Conservation (phyloP, 2,888 invertebrate genomes). For the Catocala fraxini region DNA sequence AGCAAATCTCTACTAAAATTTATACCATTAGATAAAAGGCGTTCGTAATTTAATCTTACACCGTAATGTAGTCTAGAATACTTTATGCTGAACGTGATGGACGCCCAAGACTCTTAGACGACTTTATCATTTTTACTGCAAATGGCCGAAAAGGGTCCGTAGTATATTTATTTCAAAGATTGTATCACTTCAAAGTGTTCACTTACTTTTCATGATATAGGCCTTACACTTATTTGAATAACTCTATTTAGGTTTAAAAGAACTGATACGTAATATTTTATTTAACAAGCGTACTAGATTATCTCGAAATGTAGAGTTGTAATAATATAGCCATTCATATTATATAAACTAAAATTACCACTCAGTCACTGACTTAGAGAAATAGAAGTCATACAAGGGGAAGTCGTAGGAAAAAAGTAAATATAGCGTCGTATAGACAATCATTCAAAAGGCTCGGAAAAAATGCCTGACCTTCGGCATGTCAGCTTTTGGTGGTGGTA, state of each 20-base stretch:
- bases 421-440: too few relatives aligned
- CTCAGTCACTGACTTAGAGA: too few relatives aligned
- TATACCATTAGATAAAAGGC: conserved; percentile 5
- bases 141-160: conserved; percentile 28
- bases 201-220: conserved; percentile 16
- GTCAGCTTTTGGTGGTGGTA: too few relatives aligned
- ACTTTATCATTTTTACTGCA: conserved; percentile 35
- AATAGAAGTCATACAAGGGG: too few relatives aligned
- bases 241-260: conserved; percentile 1
- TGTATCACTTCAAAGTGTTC: conserved; percentile 20
- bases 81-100: conserved; percentile 17
- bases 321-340: too few relatives aligned
- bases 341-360: too few relatives aligned
- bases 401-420: too few relatives aligned
- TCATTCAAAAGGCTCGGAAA: too few relatives aligned
- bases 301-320: too few relatives aligned
- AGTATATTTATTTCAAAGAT: conserved; percentile 23
- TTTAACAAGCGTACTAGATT: too few relatives aligned
- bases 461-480: too few relatives aligned
- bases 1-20: not conserved
- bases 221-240: conserved; percentile 5
- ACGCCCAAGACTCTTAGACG: conserved; percentile 14
- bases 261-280: not conserved
- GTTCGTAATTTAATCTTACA: conserved; percentile 14
- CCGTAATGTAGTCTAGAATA: conserved; percentile 14